phyloP scores from a whole-genome alignment of 37 sponge, comb jelly and placozoan genomes.

The Oopsacas minuta region DNA sequence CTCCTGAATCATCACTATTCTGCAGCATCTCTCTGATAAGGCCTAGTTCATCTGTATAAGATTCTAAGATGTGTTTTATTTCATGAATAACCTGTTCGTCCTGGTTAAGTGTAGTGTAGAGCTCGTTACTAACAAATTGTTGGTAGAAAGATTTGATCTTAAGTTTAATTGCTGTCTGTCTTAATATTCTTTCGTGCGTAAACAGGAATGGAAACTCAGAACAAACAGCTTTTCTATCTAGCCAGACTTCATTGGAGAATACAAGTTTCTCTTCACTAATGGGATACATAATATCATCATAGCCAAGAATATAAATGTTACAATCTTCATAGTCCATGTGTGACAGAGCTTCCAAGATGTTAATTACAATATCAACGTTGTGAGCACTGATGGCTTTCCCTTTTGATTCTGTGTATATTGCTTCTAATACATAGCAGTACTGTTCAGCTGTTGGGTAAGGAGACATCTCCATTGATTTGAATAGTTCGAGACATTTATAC shows the following conservation, averaged over 20 bases:
- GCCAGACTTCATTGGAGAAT: neutral
- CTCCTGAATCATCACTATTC: slow-evolving; percentile 2
- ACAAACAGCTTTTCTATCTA: neutral
- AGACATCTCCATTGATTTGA: neutral
- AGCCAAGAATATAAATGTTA: neutral
- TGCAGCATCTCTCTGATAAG: neutral
- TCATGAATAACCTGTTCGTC: neutral
- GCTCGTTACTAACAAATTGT: neutral
- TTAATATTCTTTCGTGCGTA: neutral
- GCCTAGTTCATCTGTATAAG: neutral
- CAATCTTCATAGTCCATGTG: neutral
- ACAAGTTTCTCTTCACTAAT: neutral
- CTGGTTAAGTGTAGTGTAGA: neutral
- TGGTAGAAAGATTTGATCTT: neutral
- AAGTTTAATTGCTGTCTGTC: neutral
- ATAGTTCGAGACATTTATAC: neutral
- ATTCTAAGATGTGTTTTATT: neutral
- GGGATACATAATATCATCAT: neutral
- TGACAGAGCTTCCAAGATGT: neutral
- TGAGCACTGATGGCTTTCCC: neutral
- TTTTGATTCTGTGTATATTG: neutral
- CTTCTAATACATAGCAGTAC: neutral
- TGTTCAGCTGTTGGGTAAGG: neutral
- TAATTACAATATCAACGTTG: neutral
- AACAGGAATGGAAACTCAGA: neutral